Evolutionary conservation across 1,140 invertebrate species (phyloP), one percentile per base, ranked within the genome.

Genomic region (Euwallacea fornicatus): DNA sequence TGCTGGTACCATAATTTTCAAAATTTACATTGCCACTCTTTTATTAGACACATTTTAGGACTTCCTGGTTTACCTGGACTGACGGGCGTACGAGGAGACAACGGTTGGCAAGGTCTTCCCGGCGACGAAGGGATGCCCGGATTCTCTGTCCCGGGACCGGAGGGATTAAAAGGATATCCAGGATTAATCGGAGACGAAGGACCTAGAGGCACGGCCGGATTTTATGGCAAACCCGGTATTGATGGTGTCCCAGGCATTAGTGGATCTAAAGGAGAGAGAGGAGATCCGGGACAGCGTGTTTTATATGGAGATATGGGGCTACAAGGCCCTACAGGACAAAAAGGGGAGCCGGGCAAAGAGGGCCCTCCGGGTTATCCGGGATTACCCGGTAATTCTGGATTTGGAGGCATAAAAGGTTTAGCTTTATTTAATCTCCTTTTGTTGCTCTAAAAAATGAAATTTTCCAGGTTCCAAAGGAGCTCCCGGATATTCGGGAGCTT

Each of bases 161-260:
- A 80, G 63, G 91, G 89, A 72, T 77, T 86, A 47, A 86, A 89
- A 81, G 91, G 89, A 47, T 80, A 82, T 74, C 83, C 84, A n/a
- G 89, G 91, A 74, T 84, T 83, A 64, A 82, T 83, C 55, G 91
- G 90, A 41, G 84, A 87, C 77, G 85, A 86, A 75, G 91, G 91
- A 16, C 73, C 75, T 6, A 81, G 88, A 65, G 88, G 84, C 54
- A 53, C 75, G 13, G 74, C 80, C 7, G 85, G 85, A 42, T 73
- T 76, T 4, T 79, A 80, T 8, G 84, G 85, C 66, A 76, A 72
- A 41, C 77, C 86, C 60, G 94, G 94, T 55, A 74, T 78, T 4
- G 55, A 65, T 7, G 87, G 87, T 21, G 75, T 82, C 0, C 88
- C 90, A 79, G 95, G 95, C 47, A 83, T 78, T 13, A 4, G 53